Evolutionary conservation across 2,797 vertebrate genomes (phyloP), one percentile per base, ranked within the genome.

Genomic region (Coccyzus lansbergi): DNA sequence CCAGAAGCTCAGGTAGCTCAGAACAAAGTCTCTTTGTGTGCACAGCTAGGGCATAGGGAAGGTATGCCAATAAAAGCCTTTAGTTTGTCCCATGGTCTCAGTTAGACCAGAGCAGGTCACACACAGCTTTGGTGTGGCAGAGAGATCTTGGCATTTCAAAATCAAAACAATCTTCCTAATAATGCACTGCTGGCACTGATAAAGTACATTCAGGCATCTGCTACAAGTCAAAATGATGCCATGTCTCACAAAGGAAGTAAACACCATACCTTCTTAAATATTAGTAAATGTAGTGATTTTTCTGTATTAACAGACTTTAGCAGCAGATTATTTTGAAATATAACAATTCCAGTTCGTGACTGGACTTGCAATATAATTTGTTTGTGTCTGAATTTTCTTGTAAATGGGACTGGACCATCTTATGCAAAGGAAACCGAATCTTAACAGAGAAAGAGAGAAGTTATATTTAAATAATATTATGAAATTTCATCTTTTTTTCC

Each of bases 311-410:
- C 29, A 67, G 4, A 9, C 12, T 83, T 75, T 60, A 71, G 11
- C 10, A 56, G 20, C 5, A 72, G 49, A 56, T 58, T 34, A 70
- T 38, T 89, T 71, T 59, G 52, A 93, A 94, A 38, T 9, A 38
- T 10, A 29, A 38, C 38, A 38, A 38, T 38, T 38, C 38, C 38
- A 29, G 8, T 36, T 88, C 10, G 49, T 5, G 10, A 8, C 22
- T 86, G 31, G 14, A 69, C 29, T 60, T 42, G 14, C 6, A 74
- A 26, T 46, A 69, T n/a, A 63, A 56, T 71, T 81, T 64, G 60
- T 71, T 81, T 64, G 8, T 65, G 63, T 51, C 31, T 80, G 33
- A 82, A 60, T 94, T 88, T 95, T 94, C 52, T 86, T 18, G n/a
- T 76, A 42, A 90, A 86, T 90, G 52, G 17, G 26, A 59, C 28